phyloP scores from a whole-genome alignment of 2,888 invertebrate genomes.

The Cheilosia impressa region DNA sequence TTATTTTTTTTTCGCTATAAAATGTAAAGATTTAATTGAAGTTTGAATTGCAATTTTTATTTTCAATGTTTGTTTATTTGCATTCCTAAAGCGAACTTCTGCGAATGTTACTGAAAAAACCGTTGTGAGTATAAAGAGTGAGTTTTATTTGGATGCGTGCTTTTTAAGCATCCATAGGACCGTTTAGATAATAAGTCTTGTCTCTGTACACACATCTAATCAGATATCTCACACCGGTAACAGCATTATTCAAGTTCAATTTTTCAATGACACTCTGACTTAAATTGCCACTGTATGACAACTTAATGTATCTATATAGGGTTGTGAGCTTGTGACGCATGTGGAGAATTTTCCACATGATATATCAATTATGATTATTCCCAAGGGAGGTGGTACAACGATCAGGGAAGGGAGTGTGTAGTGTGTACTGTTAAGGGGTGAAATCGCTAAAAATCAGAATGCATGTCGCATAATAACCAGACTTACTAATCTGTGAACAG shows the following conservation, averaged over 20 bases:
- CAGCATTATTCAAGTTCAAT: background rate
- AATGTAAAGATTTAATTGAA: slow-evolving; percentile 59
- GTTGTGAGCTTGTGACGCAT: slow-evolving; percentile 14
- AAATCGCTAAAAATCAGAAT: slow-evolving; percentile 46
- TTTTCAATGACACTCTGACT: slow-evolving; percentile 17
- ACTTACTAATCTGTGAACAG: slow-evolving; percentile 56
- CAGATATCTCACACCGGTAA: background rate
- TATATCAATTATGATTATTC: slow-evolving; percentile 47
- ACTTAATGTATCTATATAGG: slow-evolving; percentile 8
- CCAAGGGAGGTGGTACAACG: slow-evolving; percentile 26
- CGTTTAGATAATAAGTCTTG: background rate
- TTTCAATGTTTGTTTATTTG: background rate
- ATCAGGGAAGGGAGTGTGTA: slow-evolving; percentile 6
- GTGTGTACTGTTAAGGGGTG: slow-evolving; percentile 27
- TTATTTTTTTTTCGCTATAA: slow-evolving; percentile 9
- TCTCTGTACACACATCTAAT: background rate
- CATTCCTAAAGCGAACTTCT: too few relatives aligned
- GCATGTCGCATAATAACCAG: slow-evolving; percentile 47
- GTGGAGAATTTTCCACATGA: slow-evolving; percentile 67
- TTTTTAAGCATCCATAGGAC: background rate
- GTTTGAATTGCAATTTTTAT: slow-evolving; percentile 10
- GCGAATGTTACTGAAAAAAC: background rate
- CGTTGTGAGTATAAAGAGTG: background rate
- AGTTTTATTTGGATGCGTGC: background rate
- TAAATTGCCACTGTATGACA: slow-evolving; percentile 47